These are phyloP conservation scores for Zygogramma bicolorata DNA, from an alignment of 2,888 invertebrate species.

Conservation along the genomic window DNA sequence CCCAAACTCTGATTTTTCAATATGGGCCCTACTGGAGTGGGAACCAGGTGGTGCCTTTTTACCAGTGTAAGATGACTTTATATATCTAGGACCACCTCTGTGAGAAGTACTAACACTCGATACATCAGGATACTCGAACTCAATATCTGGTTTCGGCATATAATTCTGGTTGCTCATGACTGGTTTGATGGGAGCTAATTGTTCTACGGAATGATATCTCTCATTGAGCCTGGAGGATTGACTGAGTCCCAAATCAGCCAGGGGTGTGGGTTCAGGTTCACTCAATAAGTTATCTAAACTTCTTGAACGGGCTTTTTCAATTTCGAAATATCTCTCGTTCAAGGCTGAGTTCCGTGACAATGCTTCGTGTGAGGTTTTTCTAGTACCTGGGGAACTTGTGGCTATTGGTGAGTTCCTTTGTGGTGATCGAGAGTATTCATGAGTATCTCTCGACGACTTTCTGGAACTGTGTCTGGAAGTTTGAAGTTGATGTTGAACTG, in stretches of 20 bases:
- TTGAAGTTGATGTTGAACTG: conserved; percentile 39
- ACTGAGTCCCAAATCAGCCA: conserved; percentile 83
- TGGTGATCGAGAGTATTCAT: conserved; percentile 35
- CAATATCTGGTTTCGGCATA: conserved; percentile 73
- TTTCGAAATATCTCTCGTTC: conserved; percentile 90
- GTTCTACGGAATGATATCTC: conserved; percentile 88
- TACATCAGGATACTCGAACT: conserved; percentile 78
- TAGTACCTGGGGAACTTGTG: conserved; percentile 57
- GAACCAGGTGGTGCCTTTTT: conserved; percentile 87
- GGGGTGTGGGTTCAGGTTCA: conserved; percentile 74
- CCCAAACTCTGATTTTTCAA: conserved; percentile 83
- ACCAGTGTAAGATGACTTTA: conserved; percentile 84
- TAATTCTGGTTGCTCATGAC: conserved; percentile 66
- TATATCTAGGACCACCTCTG: conserved; percentile 75
- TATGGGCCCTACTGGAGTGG: conserved; percentile 84
- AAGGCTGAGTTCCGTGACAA: conserved; percentile 85
- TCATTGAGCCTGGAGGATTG: conserved; percentile 89
- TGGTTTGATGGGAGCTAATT: conserved; percentile 72
- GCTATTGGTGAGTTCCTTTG: conserved; percentile 43
- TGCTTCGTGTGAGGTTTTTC: conserved; percentile 82
- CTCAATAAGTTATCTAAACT: conserved; percentile 86
- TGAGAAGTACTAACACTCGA: conserved; percentile 71
- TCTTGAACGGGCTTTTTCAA: conserved; percentile 83
- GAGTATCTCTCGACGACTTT: conserved; percentile 60
- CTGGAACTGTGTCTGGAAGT: conserved; percentile 57